Conservation (phyloP, 2,797 vertebrate species). For the Valencia hispanica region DNA sequence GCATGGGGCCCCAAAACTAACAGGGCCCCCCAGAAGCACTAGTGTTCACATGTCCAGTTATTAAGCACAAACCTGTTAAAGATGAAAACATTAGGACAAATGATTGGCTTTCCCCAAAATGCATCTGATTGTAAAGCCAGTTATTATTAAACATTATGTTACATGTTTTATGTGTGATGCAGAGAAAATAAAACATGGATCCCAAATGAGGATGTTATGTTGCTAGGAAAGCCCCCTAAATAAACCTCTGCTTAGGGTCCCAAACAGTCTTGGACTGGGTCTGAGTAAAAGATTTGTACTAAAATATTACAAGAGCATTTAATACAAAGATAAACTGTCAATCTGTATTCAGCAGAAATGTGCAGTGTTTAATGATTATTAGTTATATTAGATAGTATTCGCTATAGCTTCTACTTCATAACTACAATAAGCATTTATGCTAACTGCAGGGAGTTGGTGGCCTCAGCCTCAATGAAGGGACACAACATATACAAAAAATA, state of each 20-base stretch:
- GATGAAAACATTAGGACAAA: not conserved
- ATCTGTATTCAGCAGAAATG: not conserved
- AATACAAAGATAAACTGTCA: not conserved
- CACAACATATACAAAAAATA: too few species aligned
- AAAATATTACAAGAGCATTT: not conserved
- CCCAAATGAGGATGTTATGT: too few species aligned
- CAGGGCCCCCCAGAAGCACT: not conserved
- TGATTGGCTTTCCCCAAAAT: not conserved
- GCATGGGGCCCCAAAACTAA: too few species aligned
- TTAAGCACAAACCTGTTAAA: not conserved
- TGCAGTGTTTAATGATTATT: not conserved
- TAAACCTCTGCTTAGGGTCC: not conserved
- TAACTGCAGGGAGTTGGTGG: not conserved
- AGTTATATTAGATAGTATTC: not conserved
- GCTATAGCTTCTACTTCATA: not conserved
- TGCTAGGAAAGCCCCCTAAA: not conserved
- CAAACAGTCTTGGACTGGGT: too few species aligned
- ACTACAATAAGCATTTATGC: not conserved
- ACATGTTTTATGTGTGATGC: not conserved
- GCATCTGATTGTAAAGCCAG: not conserved
- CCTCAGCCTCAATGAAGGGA: not conserved
- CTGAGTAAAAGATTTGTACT: not conserved
- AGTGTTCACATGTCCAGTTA: not conserved
- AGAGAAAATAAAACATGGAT: too few species aligned
- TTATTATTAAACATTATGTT: not conserved